These are phyloP conservation scores for Sebastes minor DNA, from an alignment of 2,797 vertebrate genomes.

Conservation along the genomic window DNA sequence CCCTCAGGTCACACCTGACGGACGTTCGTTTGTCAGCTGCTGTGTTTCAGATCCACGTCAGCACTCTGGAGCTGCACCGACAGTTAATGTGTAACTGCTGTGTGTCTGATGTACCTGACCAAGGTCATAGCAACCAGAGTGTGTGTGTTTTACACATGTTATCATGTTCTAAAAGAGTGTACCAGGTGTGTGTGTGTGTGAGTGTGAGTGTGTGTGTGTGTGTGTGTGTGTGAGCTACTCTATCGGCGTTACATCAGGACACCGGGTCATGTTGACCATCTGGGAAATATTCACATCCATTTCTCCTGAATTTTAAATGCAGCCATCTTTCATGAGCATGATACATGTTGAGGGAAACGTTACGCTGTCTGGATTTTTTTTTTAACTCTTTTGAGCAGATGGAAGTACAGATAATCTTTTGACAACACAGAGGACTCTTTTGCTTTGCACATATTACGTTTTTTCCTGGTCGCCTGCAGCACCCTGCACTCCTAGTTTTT, in stretches of 20 bases:
- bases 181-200: not conserved
- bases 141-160: not conserved
- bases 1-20: not conserved
- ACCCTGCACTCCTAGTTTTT: not conserved
- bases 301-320: too few relatives aligned
- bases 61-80: slow-evolving; percentile 4
- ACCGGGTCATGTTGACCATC: not conserved
- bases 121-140: slow-evolving; percentile 12
- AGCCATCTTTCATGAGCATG: too few relatives aligned
- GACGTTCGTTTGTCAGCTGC: slow-evolving; percentile 25
- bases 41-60: slow-evolving; percentile 52
- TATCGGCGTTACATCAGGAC: not conserved
- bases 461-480: not conserved
- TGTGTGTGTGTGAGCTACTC: not conserved
- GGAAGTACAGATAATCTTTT: not conserved
- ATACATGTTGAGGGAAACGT: too few relatives aligned
- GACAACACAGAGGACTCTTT: not conserved
- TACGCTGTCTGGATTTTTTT: too few relatives aligned
- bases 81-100: slow-evolving; percentile 46
- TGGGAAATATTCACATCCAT: not conserved
- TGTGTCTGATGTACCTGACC: slow-evolving; percentile 3
- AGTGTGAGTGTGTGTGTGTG: not conserved
- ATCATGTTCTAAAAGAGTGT: not conserved
- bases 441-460: not conserved
- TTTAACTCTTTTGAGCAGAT: not conserved